phyloP scores from a whole-genome alignment of 2,113 vertebrate genomes.

The Thalassoma bifasciatum region DNA sequence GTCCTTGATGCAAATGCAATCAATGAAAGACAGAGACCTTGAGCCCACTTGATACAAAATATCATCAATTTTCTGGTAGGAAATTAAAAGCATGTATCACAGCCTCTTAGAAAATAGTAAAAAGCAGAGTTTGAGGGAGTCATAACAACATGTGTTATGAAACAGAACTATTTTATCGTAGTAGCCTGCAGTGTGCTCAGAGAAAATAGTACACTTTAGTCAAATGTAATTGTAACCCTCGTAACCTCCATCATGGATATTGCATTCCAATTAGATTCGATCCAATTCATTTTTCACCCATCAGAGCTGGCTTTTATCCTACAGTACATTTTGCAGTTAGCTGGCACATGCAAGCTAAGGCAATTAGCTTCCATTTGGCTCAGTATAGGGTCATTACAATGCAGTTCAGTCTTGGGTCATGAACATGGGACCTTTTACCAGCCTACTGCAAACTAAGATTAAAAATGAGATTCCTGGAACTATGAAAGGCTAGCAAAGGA shows the following conservation, averaged over 20 bases:
- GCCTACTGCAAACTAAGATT: constrained; percentile 26
- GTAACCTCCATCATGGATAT: background rate
- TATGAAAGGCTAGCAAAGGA: background rate
- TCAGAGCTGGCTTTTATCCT: constrained; percentile 28
- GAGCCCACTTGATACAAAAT: background rate
- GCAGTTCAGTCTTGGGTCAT: constrained; percentile 46
- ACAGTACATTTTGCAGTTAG: constrained; percentile 14
- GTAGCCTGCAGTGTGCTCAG: background rate
- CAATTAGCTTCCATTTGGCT: constrained; percentile 49
- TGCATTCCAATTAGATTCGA: background rate
- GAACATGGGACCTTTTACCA: constrained; percentile 35
- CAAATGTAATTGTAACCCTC: background rate
- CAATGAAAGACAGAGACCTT: background rate
- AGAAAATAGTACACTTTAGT: background rate
- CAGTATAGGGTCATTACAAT: constrained; percentile 48
- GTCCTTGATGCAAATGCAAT: background rate
- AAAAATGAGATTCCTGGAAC: constrained; percentile 16
- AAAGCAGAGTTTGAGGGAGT: background rate
- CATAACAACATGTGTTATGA: background rate
- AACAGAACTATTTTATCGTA: background rate
- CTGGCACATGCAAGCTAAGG: constrained; percentile 18
- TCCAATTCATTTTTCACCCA: constrained; percentile 5
- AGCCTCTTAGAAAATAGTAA: background rate
- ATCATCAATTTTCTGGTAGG: background rate
- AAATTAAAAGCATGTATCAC: constrained; percentile 8